Evolutionary conservation across 2,797 vertebrate species (phyloP).

Genomic region (Gymnocypris eckloni): DNA sequence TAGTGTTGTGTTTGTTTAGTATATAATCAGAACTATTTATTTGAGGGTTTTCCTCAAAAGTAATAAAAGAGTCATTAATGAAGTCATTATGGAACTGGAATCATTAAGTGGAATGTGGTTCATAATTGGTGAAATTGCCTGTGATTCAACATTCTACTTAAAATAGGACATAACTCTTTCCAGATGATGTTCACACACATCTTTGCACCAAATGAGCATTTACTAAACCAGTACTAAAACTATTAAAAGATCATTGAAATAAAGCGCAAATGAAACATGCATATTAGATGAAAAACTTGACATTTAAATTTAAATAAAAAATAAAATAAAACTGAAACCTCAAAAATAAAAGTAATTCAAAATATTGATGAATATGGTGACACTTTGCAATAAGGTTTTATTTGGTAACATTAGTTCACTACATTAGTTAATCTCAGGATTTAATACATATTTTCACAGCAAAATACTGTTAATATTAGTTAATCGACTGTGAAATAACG

Average conservation of each 20-base stretch:
- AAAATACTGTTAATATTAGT: not conserved
- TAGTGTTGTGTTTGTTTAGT: not conserved
- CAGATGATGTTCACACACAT: not conserved
- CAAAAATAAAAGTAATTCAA: not conserved
- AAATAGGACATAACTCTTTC: conserved; percentile 1
- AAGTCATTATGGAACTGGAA: not conserved
- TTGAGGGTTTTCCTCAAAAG: conserved; percentile 8
- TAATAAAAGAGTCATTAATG: conserved; percentile 4
- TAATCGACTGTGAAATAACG: not conserved
- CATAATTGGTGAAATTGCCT: conserved; percentile 3
- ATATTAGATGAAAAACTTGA: not conserved
- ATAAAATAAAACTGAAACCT: not conserved
- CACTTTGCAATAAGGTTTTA: too few species aligned
- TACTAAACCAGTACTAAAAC: not conserved
- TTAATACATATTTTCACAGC: not conserved
- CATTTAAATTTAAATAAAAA: too few species aligned
- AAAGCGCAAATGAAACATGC: not conserved
- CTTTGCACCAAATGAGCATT: not conserved
- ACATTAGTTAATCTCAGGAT: too few species aligned
- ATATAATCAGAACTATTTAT: not conserved
- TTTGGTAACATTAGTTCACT: not conserved
- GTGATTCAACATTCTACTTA: not conserved
- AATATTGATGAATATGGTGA: too few species aligned
- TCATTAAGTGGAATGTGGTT: conserved; percentile 19
- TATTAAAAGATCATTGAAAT: not conserved